A percentile compares a stretch with the other conserved stretches of the same genome.
These are phyloP conservation scores for Harpegnathos saltator DNA, from an alignment of 1,140 invertebrate genomes.

Conservation along the genomic window DNA sequence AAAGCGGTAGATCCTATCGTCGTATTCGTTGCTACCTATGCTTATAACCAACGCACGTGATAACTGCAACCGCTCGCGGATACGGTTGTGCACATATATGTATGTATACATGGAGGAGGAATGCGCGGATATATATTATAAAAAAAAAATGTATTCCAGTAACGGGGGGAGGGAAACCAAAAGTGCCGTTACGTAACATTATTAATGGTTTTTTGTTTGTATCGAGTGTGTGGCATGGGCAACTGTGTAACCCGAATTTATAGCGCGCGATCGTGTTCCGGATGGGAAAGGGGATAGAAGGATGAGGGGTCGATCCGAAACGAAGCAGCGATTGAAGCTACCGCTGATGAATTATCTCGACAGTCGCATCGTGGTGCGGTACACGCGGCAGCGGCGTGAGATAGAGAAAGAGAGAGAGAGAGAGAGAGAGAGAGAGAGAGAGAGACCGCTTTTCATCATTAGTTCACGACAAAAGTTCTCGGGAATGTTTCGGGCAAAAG, in stretches of 20 bases:
- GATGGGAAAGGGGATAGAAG: not conserved
- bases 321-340: constrained; percentile 34
- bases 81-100: not conserved
- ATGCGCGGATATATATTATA: constrained; percentile 10
- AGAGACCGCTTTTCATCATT: constrained; percentile 25
- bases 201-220: constrained; percentile 34
- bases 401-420: not conserved
- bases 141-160: constrained; percentile 1
- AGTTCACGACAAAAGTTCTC: constrained; percentile 47
- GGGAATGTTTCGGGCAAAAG: constrained; percentile 17
- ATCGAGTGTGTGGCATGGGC: constrained; percentile 21
- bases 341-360: constrained; percentile 53
- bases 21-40: not conserved
- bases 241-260: constrained; percentile 47
- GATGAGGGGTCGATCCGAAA: not conserved
- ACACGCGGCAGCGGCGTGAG: not conserved
- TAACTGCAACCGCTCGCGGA: constrained; percentile 12
- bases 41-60: constrained; percentile 2
- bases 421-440: too few species aligned
- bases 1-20: constrained; percentile 43
- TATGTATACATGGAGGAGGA: not conserved
- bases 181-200: constrained; percentile 1
- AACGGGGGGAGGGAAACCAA: not conserved
- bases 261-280: constrained; percentile 11
- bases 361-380: constrained; percentile 22